These are phyloP conservation scores for Leptinotarsa haldemani DNA, from an alignment of 2,888 invertebrate species.

Conservation along the genomic window DNA sequence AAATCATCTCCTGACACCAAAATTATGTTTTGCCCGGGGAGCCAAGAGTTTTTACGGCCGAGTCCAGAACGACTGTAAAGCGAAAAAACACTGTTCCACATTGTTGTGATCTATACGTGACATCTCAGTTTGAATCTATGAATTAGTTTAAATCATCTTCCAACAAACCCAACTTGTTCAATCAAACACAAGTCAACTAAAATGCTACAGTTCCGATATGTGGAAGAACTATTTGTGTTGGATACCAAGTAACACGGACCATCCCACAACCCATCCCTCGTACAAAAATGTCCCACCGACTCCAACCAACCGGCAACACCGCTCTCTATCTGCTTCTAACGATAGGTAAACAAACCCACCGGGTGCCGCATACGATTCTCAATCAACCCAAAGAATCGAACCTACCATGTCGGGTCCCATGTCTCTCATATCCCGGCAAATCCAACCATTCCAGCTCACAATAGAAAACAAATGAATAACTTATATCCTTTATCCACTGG, in stretches of 20 bases:
- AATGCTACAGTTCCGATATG: no score
- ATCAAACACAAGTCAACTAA: no score
- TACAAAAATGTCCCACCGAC: neutral
- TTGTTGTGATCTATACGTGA: no score
- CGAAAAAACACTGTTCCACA: no score
- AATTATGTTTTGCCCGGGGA: no score
- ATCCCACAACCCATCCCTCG: neutral
- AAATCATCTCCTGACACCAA: no score
- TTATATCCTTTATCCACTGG: neutral
- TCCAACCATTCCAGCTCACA: constrained; percentile 47
- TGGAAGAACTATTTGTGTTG: neutral
- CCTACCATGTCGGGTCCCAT: constrained; percentile 85
- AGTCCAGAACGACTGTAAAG: no score
- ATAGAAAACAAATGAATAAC: neutral
- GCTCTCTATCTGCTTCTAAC: neutral
- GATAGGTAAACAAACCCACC: constrained; percentile 44
- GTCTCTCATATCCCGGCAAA: constrained; percentile 75
- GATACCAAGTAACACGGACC: neutral
- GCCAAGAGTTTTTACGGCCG: no score
- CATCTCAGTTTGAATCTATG: no score
- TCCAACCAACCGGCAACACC: neutral
- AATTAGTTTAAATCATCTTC: no score
- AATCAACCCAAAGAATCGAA: constrained; percentile 30
- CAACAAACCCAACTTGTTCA: no score
- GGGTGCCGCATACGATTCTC: neutral